A percentile compares a stretch with the other conserved stretches of the same genome.
phyloP scores from a whole-genome alignment of 2,888 invertebrate species.

The Ditylenchus weischeri region DNA sequence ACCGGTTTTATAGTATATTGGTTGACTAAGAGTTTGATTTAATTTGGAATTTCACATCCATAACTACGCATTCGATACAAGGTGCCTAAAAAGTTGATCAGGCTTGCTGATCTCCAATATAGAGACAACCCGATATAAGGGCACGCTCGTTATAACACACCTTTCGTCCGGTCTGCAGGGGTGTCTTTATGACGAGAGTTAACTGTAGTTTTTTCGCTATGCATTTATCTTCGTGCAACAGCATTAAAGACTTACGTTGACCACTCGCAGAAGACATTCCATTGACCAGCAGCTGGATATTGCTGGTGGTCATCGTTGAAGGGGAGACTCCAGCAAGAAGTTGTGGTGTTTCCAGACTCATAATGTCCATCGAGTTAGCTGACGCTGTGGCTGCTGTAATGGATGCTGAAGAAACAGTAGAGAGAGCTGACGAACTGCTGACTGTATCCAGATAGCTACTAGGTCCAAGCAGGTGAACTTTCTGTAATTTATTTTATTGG shows the following conservation, averaged over 20 bases:
- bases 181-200: no score
- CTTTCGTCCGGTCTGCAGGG: no score
- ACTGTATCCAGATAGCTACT: background rate
- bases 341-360: constrained; percentile 17
- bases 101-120: no score
- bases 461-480: background rate
- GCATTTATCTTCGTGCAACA: background rate
- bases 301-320: constrained; percentile 7
- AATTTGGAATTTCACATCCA: no score
- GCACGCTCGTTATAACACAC: no score
- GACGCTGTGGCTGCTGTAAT: background rate
- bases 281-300: constrained; percentile 8
- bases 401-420: background rate
- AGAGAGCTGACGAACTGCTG: background rate
- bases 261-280: constrained; percentile 5
- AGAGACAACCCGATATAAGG: no score
- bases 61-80: no score
- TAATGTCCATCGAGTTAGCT: background rate
- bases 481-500: background rate
- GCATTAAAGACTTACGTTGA: background rate
- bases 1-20: no score
- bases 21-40: no score
- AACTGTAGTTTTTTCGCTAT: no score
- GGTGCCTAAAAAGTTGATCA: no score
- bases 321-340: constrained; percentile 4